These are phyloP conservation scores for Oreotragus oreotragus DNA, from an alignment of 2,113 vertebrate genomes.

Conservation along the genomic window DNA sequence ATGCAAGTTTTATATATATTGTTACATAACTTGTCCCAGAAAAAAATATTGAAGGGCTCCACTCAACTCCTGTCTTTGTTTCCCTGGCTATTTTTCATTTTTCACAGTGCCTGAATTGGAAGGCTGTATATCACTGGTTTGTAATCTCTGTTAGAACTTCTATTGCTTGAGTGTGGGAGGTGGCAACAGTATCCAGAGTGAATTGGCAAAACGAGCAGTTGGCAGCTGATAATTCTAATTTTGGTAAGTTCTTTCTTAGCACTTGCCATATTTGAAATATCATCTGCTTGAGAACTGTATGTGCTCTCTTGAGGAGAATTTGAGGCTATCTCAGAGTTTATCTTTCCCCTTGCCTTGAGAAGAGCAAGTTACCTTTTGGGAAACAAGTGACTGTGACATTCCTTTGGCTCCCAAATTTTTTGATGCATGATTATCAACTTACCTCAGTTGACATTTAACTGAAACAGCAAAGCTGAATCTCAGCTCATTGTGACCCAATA, in stretches of 20 bases:
- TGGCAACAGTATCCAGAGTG: not conserved
- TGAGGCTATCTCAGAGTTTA: not conserved
- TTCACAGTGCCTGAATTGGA: not conserved
- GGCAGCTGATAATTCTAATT: slow-evolving; percentile 33
- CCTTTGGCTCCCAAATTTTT: not conserved
- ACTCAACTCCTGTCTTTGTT: not conserved
- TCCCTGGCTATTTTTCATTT: not conserved
- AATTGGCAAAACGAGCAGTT: slow-evolving; percentile 13
- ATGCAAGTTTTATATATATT: not conserved
- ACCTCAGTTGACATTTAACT: not conserved
- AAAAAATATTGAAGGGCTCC: not conserved
- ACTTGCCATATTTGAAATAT: slow-evolving; percentile 29
- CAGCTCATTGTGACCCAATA: not conserved
- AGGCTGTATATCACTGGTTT: not conserved
- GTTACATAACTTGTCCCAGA: not conserved
- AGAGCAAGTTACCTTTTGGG: not conserved
- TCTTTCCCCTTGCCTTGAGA: not conserved
- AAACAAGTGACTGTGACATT: not conserved
- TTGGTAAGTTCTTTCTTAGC: not conserved
- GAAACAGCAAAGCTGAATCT: not conserved
- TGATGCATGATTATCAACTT: not conserved
- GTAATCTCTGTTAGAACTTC: slow-evolving; percentile 10
- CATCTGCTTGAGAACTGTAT: not conserved
- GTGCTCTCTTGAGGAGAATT: not conserved
- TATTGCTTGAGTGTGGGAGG: not conserved